Conservation (phyloP, 2,113 vertebrate species). For the Crocuta crocuta region DNA sequence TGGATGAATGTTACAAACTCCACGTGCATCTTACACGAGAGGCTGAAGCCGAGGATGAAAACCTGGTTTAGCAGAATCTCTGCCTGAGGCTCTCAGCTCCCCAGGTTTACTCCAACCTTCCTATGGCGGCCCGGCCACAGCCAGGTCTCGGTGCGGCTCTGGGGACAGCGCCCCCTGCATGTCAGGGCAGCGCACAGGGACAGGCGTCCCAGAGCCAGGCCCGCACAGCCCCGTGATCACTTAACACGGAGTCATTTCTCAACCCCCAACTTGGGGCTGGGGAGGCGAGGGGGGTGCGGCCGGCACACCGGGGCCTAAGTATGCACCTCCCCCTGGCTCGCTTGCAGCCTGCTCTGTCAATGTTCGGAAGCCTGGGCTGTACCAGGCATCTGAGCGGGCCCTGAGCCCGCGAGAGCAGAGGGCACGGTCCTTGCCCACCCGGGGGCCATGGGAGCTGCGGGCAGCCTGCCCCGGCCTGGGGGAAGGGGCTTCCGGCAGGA, state of each 20-base stretch:
- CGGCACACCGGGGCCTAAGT: not conserved
- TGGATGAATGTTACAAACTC: fast-evolving
- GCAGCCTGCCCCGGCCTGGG: not conserved
- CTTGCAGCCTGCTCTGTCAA: not conserved
- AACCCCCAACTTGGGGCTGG: not conserved
- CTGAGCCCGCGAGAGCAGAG: not conserved
- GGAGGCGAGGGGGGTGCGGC: too few species aligned
- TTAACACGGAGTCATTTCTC: not conserved
- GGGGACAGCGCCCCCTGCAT: not conserved
- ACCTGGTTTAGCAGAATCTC: not conserved
- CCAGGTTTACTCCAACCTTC: not conserved
- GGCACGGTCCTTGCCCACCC: not conserved
- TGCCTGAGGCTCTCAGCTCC: not conserved
- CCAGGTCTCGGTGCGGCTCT: not conserved
- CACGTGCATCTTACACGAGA: fast-evolving
- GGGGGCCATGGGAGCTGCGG: not conserved
- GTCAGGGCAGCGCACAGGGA: not conserved
- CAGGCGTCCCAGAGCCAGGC: not conserved
- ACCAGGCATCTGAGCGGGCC: not conserved
- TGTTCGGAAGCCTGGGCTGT: fast-evolving
- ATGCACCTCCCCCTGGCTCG: not conserved
- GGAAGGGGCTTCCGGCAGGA: not conserved
- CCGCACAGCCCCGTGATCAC: not conserved
- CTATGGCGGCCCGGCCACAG: not conserved
- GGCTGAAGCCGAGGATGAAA: not conserved